Evolutionary conservation across 2,888 invertebrate genomes (phyloP), one percentile per base, ranked within the genome.

Genomic region (Odontomyia ornata): DNA sequence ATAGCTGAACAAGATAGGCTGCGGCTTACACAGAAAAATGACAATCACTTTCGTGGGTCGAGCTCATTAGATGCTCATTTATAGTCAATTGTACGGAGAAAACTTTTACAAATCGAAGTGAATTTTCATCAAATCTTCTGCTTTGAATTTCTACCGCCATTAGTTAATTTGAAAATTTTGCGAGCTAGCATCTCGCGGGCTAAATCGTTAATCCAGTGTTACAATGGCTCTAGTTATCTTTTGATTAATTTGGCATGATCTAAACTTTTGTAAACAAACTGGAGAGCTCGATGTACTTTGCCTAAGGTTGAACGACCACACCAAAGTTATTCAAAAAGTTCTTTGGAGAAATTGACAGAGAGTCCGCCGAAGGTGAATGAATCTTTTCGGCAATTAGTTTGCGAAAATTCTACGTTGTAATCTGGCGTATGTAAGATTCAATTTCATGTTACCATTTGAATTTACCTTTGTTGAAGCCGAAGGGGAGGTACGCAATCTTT

Each of bases 181-280:
- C 18, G 13, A 52, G 4, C 13, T 18, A 2, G 15, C 52, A n/a
- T 52, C 52, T 52, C 52, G 25, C 15, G 18, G 21, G 18, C 60
- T 13, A 60, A 60, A 60, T 60, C 15, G 15, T 4, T 21, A 9
- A 43, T 64, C n/a, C 28, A 2, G 9, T 13, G 11, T 60, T 15
- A 11, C 64, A 64, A 28, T 15, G 13, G n/a, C n/a, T n/a, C n/a
- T 64, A 25, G 46, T 67, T 46, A 46, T 43, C 1, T 43, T 67
- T 43, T 15, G 46, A 36, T 46, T 43, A 23, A 67, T 67, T 71
- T 52, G 25, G 46, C 21, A 23, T 27, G 46, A 25, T 71, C 25
- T 36, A 36, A 43, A 60, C n/a, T 73, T 57, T 36, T 73, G 73
- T 73, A 73, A 73, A 73, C 73, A 73, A 30, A 60, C 60, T 73